Percentiles rank a stretch among this genome's conserved stretches.
Evolutionary conservation across 2,797 vertebrate species (phyloP).

Genomic region (Mionectes olivaceus): DNA sequence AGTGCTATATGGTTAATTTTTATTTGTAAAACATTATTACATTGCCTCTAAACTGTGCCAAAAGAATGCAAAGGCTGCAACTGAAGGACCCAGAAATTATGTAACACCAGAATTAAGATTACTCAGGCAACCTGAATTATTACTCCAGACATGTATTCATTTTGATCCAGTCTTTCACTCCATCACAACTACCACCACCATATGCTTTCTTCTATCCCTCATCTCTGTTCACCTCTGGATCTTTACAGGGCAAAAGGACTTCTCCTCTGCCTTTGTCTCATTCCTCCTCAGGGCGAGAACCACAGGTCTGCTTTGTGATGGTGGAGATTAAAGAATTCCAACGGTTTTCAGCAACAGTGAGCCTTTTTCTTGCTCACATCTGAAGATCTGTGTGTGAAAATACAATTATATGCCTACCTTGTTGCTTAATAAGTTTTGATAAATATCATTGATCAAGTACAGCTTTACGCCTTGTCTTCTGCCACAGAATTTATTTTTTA

Average conservation of each 20-base stretch:
- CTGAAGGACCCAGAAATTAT: background rate
- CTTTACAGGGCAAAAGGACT: background rate
- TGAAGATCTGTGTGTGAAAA: background rate
- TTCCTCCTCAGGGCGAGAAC: background rate
- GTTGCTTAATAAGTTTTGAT: slow-evolving; percentile 25
- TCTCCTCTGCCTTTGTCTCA: background rate
- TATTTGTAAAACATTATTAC: background rate
- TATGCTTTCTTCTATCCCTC: background rate
- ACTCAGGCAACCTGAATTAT: background rate
- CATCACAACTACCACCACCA: background rate
- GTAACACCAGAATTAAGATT: background rate
- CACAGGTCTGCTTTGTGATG: accelerated
- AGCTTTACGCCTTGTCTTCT: background rate
- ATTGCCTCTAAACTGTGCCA: background rate
- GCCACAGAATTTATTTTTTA: background rate
- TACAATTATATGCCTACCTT: slow-evolving; percentile 1
- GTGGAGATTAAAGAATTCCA: background rate
- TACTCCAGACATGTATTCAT: background rate
- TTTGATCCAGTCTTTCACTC: background rate
- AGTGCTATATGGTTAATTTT: background rate
- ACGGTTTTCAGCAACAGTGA: background rate
- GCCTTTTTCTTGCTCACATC: background rate
- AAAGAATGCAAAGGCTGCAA: background rate
- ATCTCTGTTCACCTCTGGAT: background rate
- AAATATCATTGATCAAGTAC: background rate